Conservation (phyloP, 2,113 vertebrate species). For the Panthera leo region DNA sequence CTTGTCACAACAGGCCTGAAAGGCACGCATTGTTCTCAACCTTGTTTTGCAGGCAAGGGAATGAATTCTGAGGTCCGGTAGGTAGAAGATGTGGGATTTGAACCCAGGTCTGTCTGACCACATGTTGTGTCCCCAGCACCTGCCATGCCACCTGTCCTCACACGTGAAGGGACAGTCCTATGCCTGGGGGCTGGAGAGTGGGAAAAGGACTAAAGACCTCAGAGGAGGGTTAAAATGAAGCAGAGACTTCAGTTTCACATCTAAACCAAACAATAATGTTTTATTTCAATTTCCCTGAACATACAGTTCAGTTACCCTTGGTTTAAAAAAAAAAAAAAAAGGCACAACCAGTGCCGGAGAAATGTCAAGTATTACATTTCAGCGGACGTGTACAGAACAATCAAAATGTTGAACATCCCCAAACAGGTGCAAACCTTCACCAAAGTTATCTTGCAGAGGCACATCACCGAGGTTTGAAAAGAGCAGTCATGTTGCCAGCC, state of each 20-base stretch:
- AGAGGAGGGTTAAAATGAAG: constrained; percentile 17
- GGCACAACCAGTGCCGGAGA: constrained; percentile 42
- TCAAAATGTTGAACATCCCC: constrained; percentile 52
- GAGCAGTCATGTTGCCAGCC: constrained; percentile 9
- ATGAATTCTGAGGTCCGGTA: neutral
- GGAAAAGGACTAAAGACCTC: neutral
- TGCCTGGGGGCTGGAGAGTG: neutral
- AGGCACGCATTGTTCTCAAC: neutral
- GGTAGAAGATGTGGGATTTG: neutral
- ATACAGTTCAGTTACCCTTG: constrained; percentile 56
- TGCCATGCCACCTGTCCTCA: neutral
- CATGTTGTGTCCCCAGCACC: neutral
- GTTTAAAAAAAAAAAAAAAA: neutral
- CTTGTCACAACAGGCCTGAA: neutral
- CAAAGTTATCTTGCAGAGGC: constrained; percentile 36
- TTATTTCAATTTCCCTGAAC: constrained; percentile 56
- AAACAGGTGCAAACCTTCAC: constrained; percentile 54
- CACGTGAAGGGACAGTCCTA: neutral
- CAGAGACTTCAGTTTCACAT: neutral
- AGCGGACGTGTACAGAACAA: constrained; percentile 18
- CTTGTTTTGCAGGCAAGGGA: neutral
- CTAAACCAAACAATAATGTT: constrained; percentile 45
- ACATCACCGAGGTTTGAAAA: constrained; percentile 51
- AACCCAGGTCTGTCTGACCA: neutral
- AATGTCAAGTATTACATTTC: constrained; percentile 76